phyloP scores from a whole-genome alignment of 2,888 invertebrate species.

The Pachymerium ferrugineum region DNA sequence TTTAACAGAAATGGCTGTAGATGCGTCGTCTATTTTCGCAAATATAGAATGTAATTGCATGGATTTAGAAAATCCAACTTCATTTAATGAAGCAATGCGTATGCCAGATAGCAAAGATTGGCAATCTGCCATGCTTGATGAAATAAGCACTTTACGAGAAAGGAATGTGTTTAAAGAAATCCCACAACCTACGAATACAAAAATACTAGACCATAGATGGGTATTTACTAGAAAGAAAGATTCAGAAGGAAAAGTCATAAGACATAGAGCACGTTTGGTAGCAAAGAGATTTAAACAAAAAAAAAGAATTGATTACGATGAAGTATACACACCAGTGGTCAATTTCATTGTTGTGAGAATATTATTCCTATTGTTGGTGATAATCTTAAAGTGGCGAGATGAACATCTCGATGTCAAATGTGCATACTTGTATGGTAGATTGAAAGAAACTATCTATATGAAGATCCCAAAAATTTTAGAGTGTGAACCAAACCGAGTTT shows the following conservation, averaged over 20 bases:
- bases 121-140: not conserved
- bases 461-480: not conserved
- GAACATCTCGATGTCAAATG: not conserved
- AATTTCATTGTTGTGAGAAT: not conserved
- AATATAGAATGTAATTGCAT: not conserved
- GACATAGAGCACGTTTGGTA: not conserved
- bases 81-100: not conserved
- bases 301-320: not conserved
- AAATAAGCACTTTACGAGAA: not conserved
- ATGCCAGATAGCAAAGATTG: not conserved
- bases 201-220: not conserved
- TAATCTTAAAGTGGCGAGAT: not conserved
- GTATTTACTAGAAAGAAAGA: not conserved
- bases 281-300: not conserved
- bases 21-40: no score
- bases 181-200: not conserved
- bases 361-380: not conserved
- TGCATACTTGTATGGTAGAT: not conserved
- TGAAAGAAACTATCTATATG: not conserved
- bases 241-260: not conserved
- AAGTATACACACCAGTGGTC: not conserved
- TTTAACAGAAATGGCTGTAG: no score
- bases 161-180: not conserved
- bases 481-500: not conserved
- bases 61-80: not conserved